A percentile compares a stretch with the other conserved stretches of the same genome.
These are phyloP conservation scores for Germaria angustata DNA, from an alignment of 2,888 invertebrate genomes.

Conservation along the genomic window DNA sequence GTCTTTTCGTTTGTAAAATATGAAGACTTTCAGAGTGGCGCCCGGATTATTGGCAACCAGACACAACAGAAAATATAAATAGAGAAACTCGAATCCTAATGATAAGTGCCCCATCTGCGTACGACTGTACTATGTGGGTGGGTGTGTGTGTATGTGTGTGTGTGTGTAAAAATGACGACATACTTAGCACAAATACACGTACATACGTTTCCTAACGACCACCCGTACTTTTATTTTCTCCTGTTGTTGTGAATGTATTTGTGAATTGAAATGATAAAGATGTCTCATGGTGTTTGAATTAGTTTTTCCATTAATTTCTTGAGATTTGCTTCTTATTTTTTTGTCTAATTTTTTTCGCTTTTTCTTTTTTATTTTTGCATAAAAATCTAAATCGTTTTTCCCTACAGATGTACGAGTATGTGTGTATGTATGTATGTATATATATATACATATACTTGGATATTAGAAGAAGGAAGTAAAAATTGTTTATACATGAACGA, in stretches of 20 bases:
- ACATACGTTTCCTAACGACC: not conserved
- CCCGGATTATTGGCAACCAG: conserved; percentile 63
- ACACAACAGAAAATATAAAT: conserved; percentile 25
- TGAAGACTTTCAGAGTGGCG: conserved; percentile 54
- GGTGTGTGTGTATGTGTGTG: not conserved
- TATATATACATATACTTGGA: not conserved
- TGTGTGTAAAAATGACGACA: conserved; percentile 8
- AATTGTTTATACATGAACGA: too few relatives aligned
- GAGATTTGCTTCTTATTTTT: conserved; percentile 31
- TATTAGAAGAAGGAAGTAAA: too few relatives aligned
- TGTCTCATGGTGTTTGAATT: conserved; percentile 58
- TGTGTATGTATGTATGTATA: not conserved
- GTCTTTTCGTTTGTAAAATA: conserved; percentile 9
- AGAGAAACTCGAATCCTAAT: conserved; percentile 34
- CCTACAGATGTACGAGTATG: not conserved
- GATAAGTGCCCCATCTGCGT: conserved; percentile 37
- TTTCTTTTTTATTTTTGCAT: not conserved
- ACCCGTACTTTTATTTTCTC: conserved; percentile 51
- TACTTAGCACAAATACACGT: conserved; percentile 13
- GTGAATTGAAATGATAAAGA: conserved; percentile 40
- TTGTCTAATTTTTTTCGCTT: not conserved
- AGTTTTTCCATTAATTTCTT: conserved; percentile 58
- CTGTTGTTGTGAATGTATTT: conserved; percentile 26
- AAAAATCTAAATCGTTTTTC: not conserved
- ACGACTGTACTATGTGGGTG: not conserved